Base-by-base conservation (phyloP, 2,888 invertebrate species). In the Galerucella pusilla region DNA sequence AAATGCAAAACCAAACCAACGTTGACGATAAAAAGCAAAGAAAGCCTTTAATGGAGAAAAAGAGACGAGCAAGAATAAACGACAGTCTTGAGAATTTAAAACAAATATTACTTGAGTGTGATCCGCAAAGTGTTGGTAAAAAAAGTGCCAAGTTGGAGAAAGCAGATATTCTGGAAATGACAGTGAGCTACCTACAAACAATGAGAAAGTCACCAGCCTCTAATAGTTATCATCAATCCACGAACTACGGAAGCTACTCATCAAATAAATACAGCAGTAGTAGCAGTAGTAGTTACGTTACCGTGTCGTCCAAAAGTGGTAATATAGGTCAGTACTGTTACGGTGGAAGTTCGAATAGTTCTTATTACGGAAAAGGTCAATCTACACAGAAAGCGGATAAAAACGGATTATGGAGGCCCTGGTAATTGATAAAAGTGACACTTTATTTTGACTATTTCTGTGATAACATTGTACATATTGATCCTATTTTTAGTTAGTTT, bases 111-210 rank as follows among this genome's bases (percentile, higher is more conserved):
- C 46, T 81, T 16, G 78, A 81, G 68, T 78, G 75, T 69, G 79
- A 81, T 72, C 81, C 81, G 3, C 72, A 81, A 14, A 73, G 68
- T 64, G 80, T 74, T 54, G 77, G 64, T 16, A 75, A 77, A 12
- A 75, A 75, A 42, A 77, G 73, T 71, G 76, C 78, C 57, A 82
- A 81, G 65, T 60, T 82, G 68, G 82, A 82, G 73, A 82, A 82
- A 69, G 82, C 82, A 2, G 82, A 82, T 60, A 81, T 82, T 35
- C 68, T 82, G 63, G 82, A 82, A 68, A 74, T 82, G 78, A 81
- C 81, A 2, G 81, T 82, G 57, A 78, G 90, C 77, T 90, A 91
- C 81, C 78, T 91, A 2, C 89, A 89, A 74, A 77, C 78, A 12
- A 57, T 77, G 46, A 71, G 28, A 16, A 73, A 67, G 7, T 42